Conservation (phyloP, 2,888 invertebrate genomes). For the Isotomurus palustris region DNA sequence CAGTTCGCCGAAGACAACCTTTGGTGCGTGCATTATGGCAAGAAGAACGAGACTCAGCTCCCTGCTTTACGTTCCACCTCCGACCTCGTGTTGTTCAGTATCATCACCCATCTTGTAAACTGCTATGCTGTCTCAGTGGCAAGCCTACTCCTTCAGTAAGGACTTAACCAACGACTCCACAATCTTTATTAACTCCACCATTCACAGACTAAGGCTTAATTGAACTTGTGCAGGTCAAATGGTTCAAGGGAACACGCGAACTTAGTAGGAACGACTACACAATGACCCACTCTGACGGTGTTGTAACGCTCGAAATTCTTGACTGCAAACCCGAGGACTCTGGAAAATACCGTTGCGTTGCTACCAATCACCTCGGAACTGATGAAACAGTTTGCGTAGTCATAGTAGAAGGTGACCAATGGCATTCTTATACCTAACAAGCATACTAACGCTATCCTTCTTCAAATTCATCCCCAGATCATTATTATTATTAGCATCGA, state of each 20-base stretch:
- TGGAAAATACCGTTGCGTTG: conserved; percentile 91
- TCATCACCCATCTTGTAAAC: conserved; percentile 86
- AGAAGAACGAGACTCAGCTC: conserved; percentile 87
- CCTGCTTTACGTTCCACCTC: conserved; percentile 95
- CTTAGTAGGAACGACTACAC: conserved; percentile 84
- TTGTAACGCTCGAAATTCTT: conserved; percentile 93
- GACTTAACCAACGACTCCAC: background rate
- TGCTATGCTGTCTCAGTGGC: conserved; percentile 92
- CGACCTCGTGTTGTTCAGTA: conserved; percentile 97
- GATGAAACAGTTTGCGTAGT: conserved; percentile 94
- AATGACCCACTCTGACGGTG: conserved; percentile 88
- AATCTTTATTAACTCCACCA: background rate
- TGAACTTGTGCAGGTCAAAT: conserved; percentile 52
- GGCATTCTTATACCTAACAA: conserved; percentile 24
- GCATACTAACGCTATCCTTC: no score
- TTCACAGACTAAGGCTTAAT: background rate
- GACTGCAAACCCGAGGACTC: conserved; percentile 92
- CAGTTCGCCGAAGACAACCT: conserved; percentile 72
- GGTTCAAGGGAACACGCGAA: conserved; percentile 84
- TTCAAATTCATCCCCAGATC: no score
- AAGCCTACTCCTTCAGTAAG: conserved; percentile 86
- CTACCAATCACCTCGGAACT: conserved; percentile 86
- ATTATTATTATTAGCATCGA: no score
- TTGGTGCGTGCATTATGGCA: conserved; percentile 85
- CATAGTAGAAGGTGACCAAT: conserved; percentile 79